Evolutionary conservation across 2,797 vertebrate species (phyloP).

Genomic region (Diceros bicornis): DNA sequence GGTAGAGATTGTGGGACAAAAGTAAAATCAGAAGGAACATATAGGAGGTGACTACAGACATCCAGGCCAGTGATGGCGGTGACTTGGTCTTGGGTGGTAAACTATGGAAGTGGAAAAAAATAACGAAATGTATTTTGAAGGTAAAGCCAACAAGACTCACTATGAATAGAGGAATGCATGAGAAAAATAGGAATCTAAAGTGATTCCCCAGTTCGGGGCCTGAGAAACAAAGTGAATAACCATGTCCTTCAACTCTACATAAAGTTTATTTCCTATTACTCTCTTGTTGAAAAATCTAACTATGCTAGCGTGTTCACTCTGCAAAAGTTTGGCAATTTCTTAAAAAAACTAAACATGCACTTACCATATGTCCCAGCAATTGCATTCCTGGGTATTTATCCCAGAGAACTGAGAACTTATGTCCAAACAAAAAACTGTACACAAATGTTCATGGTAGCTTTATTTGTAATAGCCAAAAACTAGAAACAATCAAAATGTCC

Average conservation of each 20-base stretch:
- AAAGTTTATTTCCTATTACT: slow-evolving; percentile 5
- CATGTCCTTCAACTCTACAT: neutral
- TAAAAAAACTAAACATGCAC: neutral
- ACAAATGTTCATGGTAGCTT: neutral
- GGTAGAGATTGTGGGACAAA: neutral
- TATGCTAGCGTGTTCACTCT: neutral
- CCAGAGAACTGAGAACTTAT: slow-evolving; percentile 28
- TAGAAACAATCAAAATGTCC: slow-evolving; percentile 3
- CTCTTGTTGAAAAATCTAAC: neutral
- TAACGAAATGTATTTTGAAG: slow-evolving; percentile 25
- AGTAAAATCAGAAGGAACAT: neutral
- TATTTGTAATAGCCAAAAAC: slow-evolving; percentile 10
- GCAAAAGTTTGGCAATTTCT: neutral
- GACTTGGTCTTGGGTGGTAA: neutral
- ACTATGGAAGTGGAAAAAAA: neutral
- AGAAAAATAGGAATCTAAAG: neutral
- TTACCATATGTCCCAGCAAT: neutral
- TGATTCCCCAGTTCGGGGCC: neutral
- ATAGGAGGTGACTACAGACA: neutral
- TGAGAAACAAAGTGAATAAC: neutral
- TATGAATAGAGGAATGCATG: neutral
- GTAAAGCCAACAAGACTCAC: neutral
- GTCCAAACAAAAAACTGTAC: neutral
- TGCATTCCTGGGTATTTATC: neutral
- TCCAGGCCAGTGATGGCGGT: neutral